These are phyloP conservation scores for Rhamphomyia laevipes DNA, from an alignment of 2,888 invertebrate species.

Conservation along the genomic window DNA sequence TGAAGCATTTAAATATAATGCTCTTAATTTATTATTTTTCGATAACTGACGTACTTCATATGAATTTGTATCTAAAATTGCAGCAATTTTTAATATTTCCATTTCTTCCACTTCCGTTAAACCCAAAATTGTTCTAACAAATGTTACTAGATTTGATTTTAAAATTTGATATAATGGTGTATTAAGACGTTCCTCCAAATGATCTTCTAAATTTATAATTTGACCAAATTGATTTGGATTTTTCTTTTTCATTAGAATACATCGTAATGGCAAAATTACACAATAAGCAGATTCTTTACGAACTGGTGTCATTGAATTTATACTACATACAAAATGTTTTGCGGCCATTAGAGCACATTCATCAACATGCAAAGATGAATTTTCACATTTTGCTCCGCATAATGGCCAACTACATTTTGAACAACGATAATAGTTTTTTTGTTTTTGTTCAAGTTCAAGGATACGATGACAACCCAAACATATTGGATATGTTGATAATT, in stretches of 20 bases:
- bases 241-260: constrained; percentile 45
- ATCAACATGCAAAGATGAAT: constrained; percentile 41
- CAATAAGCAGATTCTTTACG: constrained; percentile 52
- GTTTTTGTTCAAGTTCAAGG: constrained; percentile 26
- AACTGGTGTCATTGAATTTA: constrained; percentile 33
- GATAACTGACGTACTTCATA: constrained; percentile 49
- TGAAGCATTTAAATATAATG: constrained; percentile 51
- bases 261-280: constrained; percentile 53
- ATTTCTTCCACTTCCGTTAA: constrained; percentile 43
- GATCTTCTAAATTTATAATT: constrained; percentile 33
- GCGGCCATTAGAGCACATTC: constrained; percentile 52
- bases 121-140: constrained; percentile 45
- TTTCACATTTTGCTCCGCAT: constrained; percentile 49
- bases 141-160: constrained; percentile 49
- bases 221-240: constrained; percentile 37
- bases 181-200: constrained; percentile 47
- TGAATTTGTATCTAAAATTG: constrained; percentile 60
- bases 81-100: constrained; percentile 49
- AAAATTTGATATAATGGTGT: constrained; percentile 49
- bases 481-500: constrained; percentile 45
- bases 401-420: constrained; percentile 56
- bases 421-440: constrained; percentile 46
- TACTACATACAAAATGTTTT: constrained; percentile 45
- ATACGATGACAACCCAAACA: constrained; percentile 53
- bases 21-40: constrained; percentile 42